Evolutionary conservation across 2,888 invertebrate genomes (phyloP), one percentile per base, ranked within the genome.

Genomic region (Pteria penguin): DNA sequence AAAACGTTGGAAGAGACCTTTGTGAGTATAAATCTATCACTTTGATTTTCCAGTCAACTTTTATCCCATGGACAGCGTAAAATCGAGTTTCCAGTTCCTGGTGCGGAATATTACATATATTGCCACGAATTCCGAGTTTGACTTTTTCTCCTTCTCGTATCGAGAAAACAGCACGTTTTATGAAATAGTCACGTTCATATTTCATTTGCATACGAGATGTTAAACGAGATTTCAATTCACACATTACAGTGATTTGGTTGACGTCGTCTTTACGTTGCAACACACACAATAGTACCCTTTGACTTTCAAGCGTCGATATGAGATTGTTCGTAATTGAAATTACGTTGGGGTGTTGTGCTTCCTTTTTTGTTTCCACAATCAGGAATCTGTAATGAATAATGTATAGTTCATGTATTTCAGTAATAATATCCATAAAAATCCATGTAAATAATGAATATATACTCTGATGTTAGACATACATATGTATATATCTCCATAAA

Each of bases 71-170:
- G 18, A 69, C 18, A 11, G 70, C 75, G 62, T 75, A 69, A 31
- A 75, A 70, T 29, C 70, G 22, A 32, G 68, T 68, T 11, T 70
- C 27, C 31, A 60, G 52, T 45, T 57, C 57, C 26, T 54, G n/a
- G 24, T 75, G 65, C 22, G 57, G 57, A 45, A 70, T 24, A 22
- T 68, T 58, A 4, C 63, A 58, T 26, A 70, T 36, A 32, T 75
- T 75, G 5, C 75, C 75, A 11, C 75, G 45, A 4, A 75, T 36
- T 52, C 29, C 26, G 11, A 75, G n/a, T 26, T 61, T 57, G 8
- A 75, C 32, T 11, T 70, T 45, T 31, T 75, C 75, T 26, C 75
- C 75, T 32, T 75, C 75, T 57, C 32, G 65, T 5, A 70, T 32
- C 18, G 29, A 32, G n/a, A 69, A 33, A 1, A 52, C 27, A n/a